Evolutionary conservation across 2,113 vertebrate species (phyloP).

Genomic region (Illadopsis cleaveri): DNA sequence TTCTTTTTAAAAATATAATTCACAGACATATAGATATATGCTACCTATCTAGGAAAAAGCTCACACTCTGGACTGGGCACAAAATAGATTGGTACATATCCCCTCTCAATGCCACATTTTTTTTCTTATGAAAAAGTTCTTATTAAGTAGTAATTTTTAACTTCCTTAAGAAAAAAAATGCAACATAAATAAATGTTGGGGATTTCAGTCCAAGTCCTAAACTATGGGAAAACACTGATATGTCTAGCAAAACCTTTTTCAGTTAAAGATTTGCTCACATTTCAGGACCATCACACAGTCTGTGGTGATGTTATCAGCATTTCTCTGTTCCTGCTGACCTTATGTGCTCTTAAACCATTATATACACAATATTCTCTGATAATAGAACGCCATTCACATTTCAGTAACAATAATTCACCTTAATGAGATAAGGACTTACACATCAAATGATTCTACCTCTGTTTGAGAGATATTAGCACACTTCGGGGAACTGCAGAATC

Average conservation of each 20-base stretch:
- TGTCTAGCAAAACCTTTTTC: neutral
- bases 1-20: neutral
- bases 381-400: slow-evolving; percentile 57
- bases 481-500: neutral
- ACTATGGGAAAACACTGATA: neutral
- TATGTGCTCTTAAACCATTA: slow-evolving; percentile 56
- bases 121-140: neutral
- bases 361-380: slow-evolving; percentile 55
- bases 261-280: neutral
- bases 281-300: neutral
- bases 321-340: slow-evolving; percentile 53
- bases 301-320: slow-evolving; percentile 24
- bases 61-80: neutral
- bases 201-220: neutral
- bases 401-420: slow-evolving; percentile 45
- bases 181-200: neutral
- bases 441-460: neutral
- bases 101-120: neutral
- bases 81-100: neutral
- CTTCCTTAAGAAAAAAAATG: neutral
- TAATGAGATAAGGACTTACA: slow-evolving; percentile 46
- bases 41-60: neutral
- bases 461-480: neutral
- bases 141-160: neutral
- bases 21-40: neutral